These are phyloP conservation scores for Folsomia manolachei DNA, from an alignment of 2,888 invertebrate species.

Conservation along the genomic window DNA sequence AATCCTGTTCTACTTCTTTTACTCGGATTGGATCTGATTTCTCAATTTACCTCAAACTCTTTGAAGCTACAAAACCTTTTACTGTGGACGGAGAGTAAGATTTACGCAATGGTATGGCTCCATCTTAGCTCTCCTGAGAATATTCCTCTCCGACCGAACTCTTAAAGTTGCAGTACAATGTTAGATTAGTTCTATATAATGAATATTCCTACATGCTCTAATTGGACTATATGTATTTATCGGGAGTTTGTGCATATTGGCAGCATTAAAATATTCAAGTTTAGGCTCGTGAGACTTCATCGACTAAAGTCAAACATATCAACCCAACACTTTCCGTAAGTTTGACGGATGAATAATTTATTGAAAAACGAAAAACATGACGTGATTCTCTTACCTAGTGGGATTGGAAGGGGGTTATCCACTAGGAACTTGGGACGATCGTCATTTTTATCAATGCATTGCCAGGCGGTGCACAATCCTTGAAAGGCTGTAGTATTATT, in stretches of 20 bases:
- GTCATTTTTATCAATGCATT: constrained; percentile 46
- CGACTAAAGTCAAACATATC: background rate
- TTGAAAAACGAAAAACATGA: too few species aligned
- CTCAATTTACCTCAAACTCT: constrained; percentile 13
- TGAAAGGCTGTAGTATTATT: too few species aligned
- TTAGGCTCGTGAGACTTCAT: background rate
- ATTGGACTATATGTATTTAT: background rate
- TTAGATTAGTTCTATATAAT: too few species aligned
- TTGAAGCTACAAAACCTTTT: constrained; percentile 7
- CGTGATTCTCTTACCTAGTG: constrained; percentile 44
- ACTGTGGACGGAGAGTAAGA: background rate
- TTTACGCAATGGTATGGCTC: background rate
- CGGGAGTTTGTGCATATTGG: background rate
- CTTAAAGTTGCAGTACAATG: too few species aligned
- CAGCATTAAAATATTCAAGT: too few species aligned
- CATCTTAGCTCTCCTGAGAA: background rate
- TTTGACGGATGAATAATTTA: background rate
- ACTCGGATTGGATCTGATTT: constrained; percentile 17
- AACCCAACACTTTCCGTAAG: background rate
- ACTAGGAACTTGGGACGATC: constrained; percentile 40
- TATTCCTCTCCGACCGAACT: background rate
- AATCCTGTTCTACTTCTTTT: background rate
- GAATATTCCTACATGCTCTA: too few species aligned
- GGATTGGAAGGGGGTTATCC: constrained; percentile 37
- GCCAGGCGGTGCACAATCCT: constrained; percentile 40